Base-by-base conservation (phyloP, 2,888 invertebrate genomes). In the Podotricha telesiphe region DNA sequence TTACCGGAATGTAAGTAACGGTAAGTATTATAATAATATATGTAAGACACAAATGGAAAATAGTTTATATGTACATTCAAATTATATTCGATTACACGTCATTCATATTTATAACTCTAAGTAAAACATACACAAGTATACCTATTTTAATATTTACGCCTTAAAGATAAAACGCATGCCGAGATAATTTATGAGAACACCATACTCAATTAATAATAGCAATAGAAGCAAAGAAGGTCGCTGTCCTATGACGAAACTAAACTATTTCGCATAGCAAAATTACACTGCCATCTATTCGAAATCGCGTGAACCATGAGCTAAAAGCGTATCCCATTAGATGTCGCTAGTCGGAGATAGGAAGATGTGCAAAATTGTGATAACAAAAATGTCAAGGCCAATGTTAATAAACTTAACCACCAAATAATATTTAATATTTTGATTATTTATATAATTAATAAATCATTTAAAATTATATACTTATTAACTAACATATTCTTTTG, bases 371-470 rank as follows among this genome's bases (percentile, higher is more conserved):
- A 84, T 85, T 81, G 80, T 84, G 83, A 85, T 86, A 86, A 82
- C 87, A 86, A 76, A 79, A 82, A 90, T 91, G 91, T 89, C 91
- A 91, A 91, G 91, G 92, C 87, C 89, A 89, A 81, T 84, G 85
- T 81, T 86, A 82, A 79, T 74, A 74, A 74, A 75, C 69, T 56
- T 67, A 72, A 65, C 65, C 61, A 69, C 68, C 68, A 65, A 53
- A 59, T 51, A 47, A 22, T 58, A 58, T 20, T 45, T 59, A 42
- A 13, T 11, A 45, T 2, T 59, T 59, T 11, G 4, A 22, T 45
- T 59, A 22, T 45, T 59, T 28, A 45, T 22, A 0, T 22, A 22
- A 6, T 22, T 1, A 28, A 59, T 45, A 28, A 22, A 17, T 45
- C 2, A 2, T 22, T 10, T 45, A 22, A 11, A 59, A 42, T 28